Base-by-base conservation (phyloP, 1,140 invertebrate species). In the Eumaeus atala region DNA sequence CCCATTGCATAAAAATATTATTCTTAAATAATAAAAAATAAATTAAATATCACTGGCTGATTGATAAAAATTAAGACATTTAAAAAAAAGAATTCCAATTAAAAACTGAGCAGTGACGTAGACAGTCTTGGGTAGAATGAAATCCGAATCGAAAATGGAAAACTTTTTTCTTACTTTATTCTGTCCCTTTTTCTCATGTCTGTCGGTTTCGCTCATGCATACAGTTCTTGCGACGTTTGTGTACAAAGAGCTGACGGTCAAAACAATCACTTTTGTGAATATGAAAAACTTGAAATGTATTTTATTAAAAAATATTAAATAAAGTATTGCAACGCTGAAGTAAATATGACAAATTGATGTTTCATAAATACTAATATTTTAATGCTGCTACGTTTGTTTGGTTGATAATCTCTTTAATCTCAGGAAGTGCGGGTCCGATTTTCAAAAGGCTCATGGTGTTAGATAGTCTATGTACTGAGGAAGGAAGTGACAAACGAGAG, bases 151-250 rank as follows among this genome's bases (percentile, higher is more conserved):
- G 38, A 52, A 44, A 44, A 44, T 66, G 50, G 71, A 78, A 80
- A 73, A 70, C 65, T 56, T 60, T 66, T 74, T 62, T 58, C 59
- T 85, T 83, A 77, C 74, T 74, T 69, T 72, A 63, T 69, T 69
- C 61, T 70, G 63, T 82, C 73, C 54, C 70, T 64, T 64, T 81
- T 59, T 33, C 66, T 55, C 68, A 62, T 63, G 58, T 58, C 54
- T 68, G 54, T 64, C 58, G 67, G 63, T 76, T 72, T 71, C 61
- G 47, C 55, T 77, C 58, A 67, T 64, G 59, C 61, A 57, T 59
- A 64, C 67, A 72, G 61, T 73, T 77, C 79, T 82, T 56, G 69
- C 57, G 57, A 70, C 68, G 71, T 53, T 52, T 55, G 58, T 82
- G 77, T 71, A 7, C 60, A 16, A 68, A 57, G 75, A 75, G 70